These are phyloP conservation scores for Ophonus ardosiacus DNA, from an alignment of 2,888 invertebrate species.

Conservation along the genomic window DNA sequence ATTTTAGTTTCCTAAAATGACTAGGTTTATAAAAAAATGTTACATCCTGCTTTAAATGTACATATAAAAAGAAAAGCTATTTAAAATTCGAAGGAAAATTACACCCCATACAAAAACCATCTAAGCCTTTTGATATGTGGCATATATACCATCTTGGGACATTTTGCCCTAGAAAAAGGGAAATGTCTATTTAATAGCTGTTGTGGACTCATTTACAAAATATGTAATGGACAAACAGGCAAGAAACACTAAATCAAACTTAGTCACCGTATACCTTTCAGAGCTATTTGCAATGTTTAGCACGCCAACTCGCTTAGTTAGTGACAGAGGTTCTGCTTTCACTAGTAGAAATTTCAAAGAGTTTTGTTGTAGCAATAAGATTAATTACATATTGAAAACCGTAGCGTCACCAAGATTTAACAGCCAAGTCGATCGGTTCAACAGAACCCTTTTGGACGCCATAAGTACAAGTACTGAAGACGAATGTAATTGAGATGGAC, in stretches of 20 bases:
- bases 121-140: conserved; percentile 65
- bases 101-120: conserved; percentile 66
- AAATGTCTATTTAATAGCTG: conserved; percentile 65
- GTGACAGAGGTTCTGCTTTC: not conserved
- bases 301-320: not conserved
- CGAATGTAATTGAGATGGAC: conserved; percentile 3
- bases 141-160: conserved; percentile 68
- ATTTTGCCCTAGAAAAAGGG: conserved; percentile 63
- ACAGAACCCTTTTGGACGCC: conserved; percentile 9
- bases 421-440: conserved; percentile 46
- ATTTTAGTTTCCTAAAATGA: conserved; percentile 68
- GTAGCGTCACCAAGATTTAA: conserved; percentile 52
- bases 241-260: not conserved
- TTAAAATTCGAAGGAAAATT: conserved; percentile 65
- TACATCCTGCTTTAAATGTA: conserved; percentile 69
- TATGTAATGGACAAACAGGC: conserved; percentile 60
- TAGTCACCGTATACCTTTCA: not conserved
- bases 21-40: conserved; percentile 68
- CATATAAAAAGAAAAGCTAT: conserved; percentile 70
- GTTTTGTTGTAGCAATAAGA: not conserved
- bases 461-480: conserved; percentile 6
- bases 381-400: conserved; percentile 35
- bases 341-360: not conserved
- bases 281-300: not conserved
- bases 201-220: conserved; percentile 67